Percentiles rank a stretch among this genome's conserved stretches.
phyloP scores from a whole-genome alignment of 2,888 invertebrate genomes.

The Nematopogon swammerdamellus region DNA sequence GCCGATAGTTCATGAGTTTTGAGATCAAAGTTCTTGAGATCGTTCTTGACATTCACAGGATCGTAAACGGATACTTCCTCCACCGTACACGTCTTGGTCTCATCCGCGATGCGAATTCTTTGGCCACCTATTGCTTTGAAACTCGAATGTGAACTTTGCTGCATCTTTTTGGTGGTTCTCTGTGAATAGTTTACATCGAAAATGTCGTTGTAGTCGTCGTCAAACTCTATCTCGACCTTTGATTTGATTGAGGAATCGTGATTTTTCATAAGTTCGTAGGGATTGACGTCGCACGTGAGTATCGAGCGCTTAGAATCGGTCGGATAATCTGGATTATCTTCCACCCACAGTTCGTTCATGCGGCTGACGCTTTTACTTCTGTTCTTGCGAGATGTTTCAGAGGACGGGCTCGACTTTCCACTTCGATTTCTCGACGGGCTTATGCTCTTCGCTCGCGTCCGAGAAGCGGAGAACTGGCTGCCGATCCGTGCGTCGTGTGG shows the following conservation, averaged over 20 bases:
- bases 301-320: constrained; percentile 63
- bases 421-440: constrained; percentile 56
- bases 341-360: constrained; percentile 45
- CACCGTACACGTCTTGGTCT: constrained; percentile 33
- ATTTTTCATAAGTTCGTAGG: constrained; percentile 73
- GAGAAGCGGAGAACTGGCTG: constrained; percentile 46
- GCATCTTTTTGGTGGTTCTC: constrained; percentile 26
- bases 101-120: constrained; percentile 62
- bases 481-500: constrained; percentile 56
- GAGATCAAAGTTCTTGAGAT: constrained; percentile 41
- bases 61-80: constrained; percentile 45
- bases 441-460: constrained; percentile 53
- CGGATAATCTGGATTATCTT: constrained; percentile 26
- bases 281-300: constrained; percentile 79
- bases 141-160: constrained; percentile 40
- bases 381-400: constrained; percentile 29
- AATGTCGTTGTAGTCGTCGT: constrained; percentile 46
- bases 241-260: constrained; percentile 37
- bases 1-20: constrained; percentile 32
- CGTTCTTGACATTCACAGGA: constrained; percentile 31
- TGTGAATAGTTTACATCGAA: constrained; percentile 33
- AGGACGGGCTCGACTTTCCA: constrained; percentile 39
- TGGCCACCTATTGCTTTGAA: constrained; percentile 67
- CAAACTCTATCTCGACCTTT: constrained; percentile 47
- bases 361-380: constrained; percentile 49